These are phyloP conservation scores for Capitulum mitella DNA, from an alignment of 2,888 invertebrate species.

Conservation along the genomic window DNA sequence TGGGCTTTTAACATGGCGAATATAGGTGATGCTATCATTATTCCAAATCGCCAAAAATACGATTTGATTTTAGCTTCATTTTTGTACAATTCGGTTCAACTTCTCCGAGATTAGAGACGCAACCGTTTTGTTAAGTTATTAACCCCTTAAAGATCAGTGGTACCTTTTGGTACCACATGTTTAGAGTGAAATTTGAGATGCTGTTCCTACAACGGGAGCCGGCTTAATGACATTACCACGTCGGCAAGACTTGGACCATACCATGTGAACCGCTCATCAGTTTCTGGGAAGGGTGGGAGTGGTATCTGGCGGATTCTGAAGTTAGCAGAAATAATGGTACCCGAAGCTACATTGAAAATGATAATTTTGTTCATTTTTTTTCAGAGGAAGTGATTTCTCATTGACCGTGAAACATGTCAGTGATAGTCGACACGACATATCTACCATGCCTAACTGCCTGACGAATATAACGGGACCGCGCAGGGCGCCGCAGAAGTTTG, in stretches of 20 bases:
- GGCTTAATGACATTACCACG: background rate
- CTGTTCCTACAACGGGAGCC: background rate
- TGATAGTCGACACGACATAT: background rate
- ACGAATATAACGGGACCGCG: background rate
- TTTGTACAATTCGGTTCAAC: no score
- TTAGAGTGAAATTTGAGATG: background rate
- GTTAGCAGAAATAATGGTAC: background rate
- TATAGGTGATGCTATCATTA: no score
- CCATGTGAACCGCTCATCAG: no score
- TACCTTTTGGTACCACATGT: background rate
- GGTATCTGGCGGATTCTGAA: background rate
- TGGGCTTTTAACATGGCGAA: no score
- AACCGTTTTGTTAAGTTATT: no score
- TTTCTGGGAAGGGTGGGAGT: background rate
- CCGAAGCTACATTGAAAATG: background rate
- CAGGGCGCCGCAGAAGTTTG: background rate
- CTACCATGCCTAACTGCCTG: background rate
- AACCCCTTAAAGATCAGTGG: background rate
- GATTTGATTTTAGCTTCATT: no score
- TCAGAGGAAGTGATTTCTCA: background rate
- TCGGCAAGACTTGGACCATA: background rate
- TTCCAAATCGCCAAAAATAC: no score
- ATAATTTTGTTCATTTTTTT: background rate
- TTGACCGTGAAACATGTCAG: background rate
- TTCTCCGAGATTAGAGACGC: no score